A percentile compares a stretch with the other conserved stretches of the same genome.
phyloP scores from a whole-genome alignment of 2,113 vertebrate genomes.

The Alces alces region DNA sequence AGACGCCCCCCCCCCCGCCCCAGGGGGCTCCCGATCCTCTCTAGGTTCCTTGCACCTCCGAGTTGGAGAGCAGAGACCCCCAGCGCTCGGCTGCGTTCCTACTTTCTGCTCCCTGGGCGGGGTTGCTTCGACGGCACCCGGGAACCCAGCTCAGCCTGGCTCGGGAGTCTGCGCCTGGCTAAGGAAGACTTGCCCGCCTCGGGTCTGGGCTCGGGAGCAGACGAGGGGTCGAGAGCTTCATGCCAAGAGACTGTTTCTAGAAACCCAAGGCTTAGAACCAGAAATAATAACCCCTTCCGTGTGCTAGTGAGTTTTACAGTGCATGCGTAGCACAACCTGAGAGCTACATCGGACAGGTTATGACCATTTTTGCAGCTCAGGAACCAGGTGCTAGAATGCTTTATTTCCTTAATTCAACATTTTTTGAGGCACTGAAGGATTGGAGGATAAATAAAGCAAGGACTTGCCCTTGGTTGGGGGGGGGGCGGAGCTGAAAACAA shows the following conservation, averaged over 20 bases:
- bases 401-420: background rate
- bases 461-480: background rate
- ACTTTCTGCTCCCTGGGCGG: no score
- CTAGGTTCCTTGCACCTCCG: fast-evolving
- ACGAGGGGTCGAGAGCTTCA: background rate
- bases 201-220: background rate
- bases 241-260: background rate
- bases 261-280: background rate
- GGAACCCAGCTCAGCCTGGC: background rate
- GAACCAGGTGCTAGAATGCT: background rate
- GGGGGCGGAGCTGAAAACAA: background rate
- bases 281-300: background rate
- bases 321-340: background rate
- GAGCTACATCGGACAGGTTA: background rate
- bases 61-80: background rate
- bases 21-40: background rate
- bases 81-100: background rate
- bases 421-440: background rate
- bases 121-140: background rate
- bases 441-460: background rate
- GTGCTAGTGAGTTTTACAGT: background rate
- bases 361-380: background rate
- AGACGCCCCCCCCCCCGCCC: no score
- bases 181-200: fast-evolving
- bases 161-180: background rate